Percentiles rank a stretch among this genome's conserved stretches.
These are phyloP conservation scores for Champsocephalus esox DNA, from an alignment of 2,797 vertebrate species.

Conservation along the genomic window DNA sequence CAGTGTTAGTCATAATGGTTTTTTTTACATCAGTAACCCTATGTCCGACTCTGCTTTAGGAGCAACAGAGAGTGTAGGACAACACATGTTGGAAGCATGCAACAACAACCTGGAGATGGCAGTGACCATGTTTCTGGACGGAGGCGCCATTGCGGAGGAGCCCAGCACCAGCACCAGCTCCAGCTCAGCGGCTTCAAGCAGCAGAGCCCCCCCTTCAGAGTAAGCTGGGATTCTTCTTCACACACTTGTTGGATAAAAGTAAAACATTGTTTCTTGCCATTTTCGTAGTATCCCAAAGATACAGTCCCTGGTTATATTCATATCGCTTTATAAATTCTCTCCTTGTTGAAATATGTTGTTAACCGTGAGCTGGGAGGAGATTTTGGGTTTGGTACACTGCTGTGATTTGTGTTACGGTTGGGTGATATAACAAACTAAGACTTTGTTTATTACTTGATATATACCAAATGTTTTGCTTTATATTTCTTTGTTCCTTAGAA, in stretches of 20 bases:
- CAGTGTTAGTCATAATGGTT: not conserved
- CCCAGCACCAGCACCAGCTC: conserved; percentile 99
- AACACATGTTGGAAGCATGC: conserved; percentile 98
- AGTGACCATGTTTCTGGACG: conserved; percentile 98
- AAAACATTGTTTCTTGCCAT: not conserved
- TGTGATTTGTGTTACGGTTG: not conserved
- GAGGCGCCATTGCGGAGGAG: conserved; percentile 95
- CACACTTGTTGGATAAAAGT: not conserved
- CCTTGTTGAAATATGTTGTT: not conserved
- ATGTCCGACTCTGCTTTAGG: conserved; percentile 79
- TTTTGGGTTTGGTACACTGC: not conserved
- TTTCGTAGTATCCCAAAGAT: not conserved
- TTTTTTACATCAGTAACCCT: not conserved
- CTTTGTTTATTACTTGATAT: not conserved
- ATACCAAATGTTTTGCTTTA: not conserved
- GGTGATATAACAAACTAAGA: not conserved
- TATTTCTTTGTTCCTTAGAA: not conserved
- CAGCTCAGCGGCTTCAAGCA: conserved; percentile 90
- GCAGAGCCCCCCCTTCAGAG: conserved; percentile 86
- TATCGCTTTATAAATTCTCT: not conserved
- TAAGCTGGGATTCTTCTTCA: conserved; percentile 59
- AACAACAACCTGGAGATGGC: conserved; percentile 99
- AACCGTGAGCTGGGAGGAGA: not conserved
- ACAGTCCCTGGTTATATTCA: not conserved
- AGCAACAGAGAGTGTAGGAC: conserved; percentile 96